Evolutionary conservation across 2,888 invertebrate species (phyloP), one percentile per base, ranked within the genome.

Genomic region (Dryobotodes eremita): DNA sequence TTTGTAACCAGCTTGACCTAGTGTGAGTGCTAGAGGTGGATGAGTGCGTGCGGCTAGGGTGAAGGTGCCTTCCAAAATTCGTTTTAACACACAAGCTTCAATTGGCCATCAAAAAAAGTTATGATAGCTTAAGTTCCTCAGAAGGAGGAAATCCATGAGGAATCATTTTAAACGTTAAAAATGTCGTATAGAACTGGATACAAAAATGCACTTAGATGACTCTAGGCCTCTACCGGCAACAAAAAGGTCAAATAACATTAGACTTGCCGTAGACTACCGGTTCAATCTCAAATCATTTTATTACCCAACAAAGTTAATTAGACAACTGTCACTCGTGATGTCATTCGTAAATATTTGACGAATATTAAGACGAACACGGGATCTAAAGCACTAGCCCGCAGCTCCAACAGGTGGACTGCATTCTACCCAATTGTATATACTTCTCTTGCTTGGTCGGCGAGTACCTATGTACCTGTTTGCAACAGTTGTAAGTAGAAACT

Each of bases 171-270:
- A 3, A n/a, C 4, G 10, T 4, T 5, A 53, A 36, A 75, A 76
- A 75, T 48, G 17, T 31, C 11, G 1, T n/a, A 75, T 10, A 55
- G 31, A 55, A 64, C 74, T 75, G 8, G 36, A 3, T 17, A 23
- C 31, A 53, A 31, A 75, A 53, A 1, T 53, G 6, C 26, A 62
- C 26, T 23, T 42, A 75, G 3, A 55, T 53, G 26, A 26, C 23
- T 46, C 26, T 75, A 46, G 31, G 31, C 31, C 31, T 36, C 31
- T 36, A 36, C 31, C 15, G 17, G 13, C 15, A 46, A 13, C 23
- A 74, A 31, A 76, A 74, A 74, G 26, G 53, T 76, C n/a, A n/a
- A 75, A 76, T 75, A 5, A 62, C 61, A 75, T 61, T 1, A 20
- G 3, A 59, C 59, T 50, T 26, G 48, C 26, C 4, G 5, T 20